A percentile compares a stretch with the other conserved stretches of the same genome.
These are phyloP conservation scores for Hyposmocoma kahamanoa DNA, from an alignment of 1,140 invertebrate genomes.

Conservation along the genomic window DNA sequence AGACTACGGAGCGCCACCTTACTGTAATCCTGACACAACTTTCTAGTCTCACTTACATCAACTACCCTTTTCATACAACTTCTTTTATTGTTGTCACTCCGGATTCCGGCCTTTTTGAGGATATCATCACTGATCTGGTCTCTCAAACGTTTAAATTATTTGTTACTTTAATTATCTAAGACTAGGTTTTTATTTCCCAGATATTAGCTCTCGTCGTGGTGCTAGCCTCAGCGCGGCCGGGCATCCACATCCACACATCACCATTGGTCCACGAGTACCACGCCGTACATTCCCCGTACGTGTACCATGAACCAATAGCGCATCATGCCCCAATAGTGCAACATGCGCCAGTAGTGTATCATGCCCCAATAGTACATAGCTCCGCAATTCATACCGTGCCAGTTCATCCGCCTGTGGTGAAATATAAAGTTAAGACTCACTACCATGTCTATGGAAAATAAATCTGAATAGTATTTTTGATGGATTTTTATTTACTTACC, in stretches of 20 bases:
- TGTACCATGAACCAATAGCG: slow-evolving; percentile 11
- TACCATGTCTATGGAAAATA: slow-evolving; percentile 28
- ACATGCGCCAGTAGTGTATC: slow-evolving; percentile 17
- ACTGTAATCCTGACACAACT: too few relatives aligned
- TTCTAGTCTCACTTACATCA: too few relatives aligned
- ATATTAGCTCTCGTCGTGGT: neutral
- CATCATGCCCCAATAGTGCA: slow-evolving; percentile 23
- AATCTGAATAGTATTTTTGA: too few relatives aligned
- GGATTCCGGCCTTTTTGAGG: too few relatives aligned
- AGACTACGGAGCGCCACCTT: too few relatives aligned
- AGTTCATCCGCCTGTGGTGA: slow-evolving; percentile 10
- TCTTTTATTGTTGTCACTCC: too few relatives aligned
- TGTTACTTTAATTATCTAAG: neutral
- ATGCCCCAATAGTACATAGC: slow-evolving; percentile 21
- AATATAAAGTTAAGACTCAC: slow-evolving; percentile 34
- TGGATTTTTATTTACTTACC: too few relatives aligned
- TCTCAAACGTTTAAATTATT: too few relatives aligned
- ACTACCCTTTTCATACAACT: too few relatives aligned
- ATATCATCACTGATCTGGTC: too few relatives aligned
- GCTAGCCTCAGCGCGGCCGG: slow-evolving; percentile 9
- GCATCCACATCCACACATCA: slow-evolving; percentile 18
- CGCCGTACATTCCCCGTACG: neutral
- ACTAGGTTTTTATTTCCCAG: neutral
- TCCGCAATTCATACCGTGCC: slow-evolving; percentile 15
- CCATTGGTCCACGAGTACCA: slow-evolving; percentile 4